Percentiles rank a stretch among this genome's conserved stretches.
Conservation (phyloP, 2,888 invertebrate genomes). For the Bombyx huttoni region DNA sequence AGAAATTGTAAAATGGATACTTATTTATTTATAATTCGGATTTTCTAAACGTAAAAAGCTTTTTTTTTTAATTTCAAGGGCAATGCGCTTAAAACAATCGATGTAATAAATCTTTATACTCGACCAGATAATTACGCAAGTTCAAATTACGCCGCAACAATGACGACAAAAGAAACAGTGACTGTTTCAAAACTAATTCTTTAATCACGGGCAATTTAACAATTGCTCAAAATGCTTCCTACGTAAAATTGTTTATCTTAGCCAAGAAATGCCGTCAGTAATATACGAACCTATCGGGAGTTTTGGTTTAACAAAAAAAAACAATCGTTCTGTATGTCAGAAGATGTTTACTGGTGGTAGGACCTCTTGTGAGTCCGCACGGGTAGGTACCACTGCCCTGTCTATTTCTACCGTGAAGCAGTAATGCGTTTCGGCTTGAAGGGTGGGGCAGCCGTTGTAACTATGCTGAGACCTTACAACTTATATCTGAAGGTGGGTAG, state of each 20-base stretch:
- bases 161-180: constrained; percentile 13
- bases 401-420: too few relatives aligned
- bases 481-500: too few relatives aligned
- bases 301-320: constrained; percentile 10
- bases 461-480: too few relatives aligned
- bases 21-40: too few relatives aligned
- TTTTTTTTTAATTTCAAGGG: neutral
- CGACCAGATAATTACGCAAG: neutral
- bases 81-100: neutral
- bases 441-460: too few relatives aligned
- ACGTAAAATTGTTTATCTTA: constrained; percentile 29
- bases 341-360: too few relatives aligned
- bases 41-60: too few relatives aligned
- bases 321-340: constrained; percentile 15
- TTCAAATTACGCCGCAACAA: constrained; percentile 1
- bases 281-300: constrained; percentile 14
- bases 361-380: too few relatives aligned
- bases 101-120: neutral
- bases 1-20: too few relatives aligned
- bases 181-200: constrained; percentile 32
- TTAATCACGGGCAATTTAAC: constrained; percentile 38
- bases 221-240: constrained; percentile 26
- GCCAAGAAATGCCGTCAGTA: constrained; percentile 28
- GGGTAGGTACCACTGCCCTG: too few relatives aligned
- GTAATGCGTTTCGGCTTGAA: too few relatives aligned